Evolutionary conservation across 2,113 vertebrate genomes (phyloP).

Genomic region (Notarius quadriscutis): DNA sequence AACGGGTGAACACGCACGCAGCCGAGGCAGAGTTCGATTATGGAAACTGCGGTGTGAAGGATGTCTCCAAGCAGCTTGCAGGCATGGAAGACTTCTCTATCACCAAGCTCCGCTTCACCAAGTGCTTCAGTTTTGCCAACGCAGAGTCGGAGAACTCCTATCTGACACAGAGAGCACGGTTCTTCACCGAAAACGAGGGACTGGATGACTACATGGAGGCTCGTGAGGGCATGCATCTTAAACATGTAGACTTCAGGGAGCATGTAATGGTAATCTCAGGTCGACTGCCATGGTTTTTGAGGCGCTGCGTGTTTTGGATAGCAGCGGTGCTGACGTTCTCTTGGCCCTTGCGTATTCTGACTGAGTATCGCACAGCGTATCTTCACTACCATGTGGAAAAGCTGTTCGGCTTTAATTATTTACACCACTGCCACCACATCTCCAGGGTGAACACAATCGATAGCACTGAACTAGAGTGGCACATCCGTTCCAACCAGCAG

Average conservation of each 20-base stretch:
- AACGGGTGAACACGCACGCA: slow-evolving; percentile 93
- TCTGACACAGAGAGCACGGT: slow-evolving; percentile 90
- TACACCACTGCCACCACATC: slow-evolving; percentile 82
- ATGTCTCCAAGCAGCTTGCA: slow-evolving; percentile 89
- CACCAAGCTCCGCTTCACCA: slow-evolving; percentile 91
- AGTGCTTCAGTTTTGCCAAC: slow-evolving; percentile 98
- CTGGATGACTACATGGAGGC: slow-evolving; percentile 98
- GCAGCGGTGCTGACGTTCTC: slow-evolving; percentile 89
- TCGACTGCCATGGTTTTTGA: slow-evolving; percentile 88
- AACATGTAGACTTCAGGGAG: slow-evolving; percentile 97
- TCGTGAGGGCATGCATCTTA: slow-evolving; percentile 96
- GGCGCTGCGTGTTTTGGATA: slow-evolving; percentile 87
- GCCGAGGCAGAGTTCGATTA: slow-evolving; percentile 95
- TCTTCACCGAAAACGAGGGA: slow-evolving; percentile 96
- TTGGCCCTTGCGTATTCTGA: slow-evolving; percentile 91
- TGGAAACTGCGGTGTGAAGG: slow-evolving; percentile 90
- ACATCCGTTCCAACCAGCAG: slow-evolving; percentile 97
- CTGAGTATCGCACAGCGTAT: slow-evolving; percentile 89
- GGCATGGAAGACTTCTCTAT: slow-evolving; percentile 86
- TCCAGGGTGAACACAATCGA: slow-evolving; percentile 95
- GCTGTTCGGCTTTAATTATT: slow-evolving; percentile 92
- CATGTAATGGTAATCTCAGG: slow-evolving; percentile 91
- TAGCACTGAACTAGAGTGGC: slow-evolving; percentile 98
- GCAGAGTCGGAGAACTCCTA: slow-evolving; percentile 96
- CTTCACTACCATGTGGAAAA: slow-evolving; percentile 97